Evolutionary conservation across 2,113 vertebrate species (phyloP), one percentile per base, ranked within the genome.

Genomic region (Ammospiza caudacuta): DNA sequence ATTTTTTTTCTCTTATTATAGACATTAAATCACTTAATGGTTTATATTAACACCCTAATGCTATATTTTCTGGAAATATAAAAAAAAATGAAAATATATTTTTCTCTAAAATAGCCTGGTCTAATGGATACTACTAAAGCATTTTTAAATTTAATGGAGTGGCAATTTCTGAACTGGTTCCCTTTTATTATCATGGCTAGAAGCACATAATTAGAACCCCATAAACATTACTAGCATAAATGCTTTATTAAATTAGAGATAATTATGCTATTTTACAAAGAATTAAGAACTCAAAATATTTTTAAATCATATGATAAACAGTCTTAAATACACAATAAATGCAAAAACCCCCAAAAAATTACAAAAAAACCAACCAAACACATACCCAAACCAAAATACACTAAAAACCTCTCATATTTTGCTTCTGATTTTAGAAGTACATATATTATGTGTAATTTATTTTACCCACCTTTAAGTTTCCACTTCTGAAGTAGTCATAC

Each of bases 341-440:
- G 2, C 15, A 2, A 25, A 59, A 39, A 41, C 3, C 1, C 2
- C 8, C 8, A 4, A 15, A 79, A 29, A 19, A 5, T 7, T 3
- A 3, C 20, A 73, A 35, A 18, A 24, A 41, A 49, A 23, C 33
- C 12, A 16, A 21, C 1, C 22, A 9, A 31, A 58, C 33, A n/a
- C 57, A 52, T 3, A 1, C 6, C 8, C 15, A 29, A 43, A 12
- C 12, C 9, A 61, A 83, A 24, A 9, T 8, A 28, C 2, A 51
- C 7, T 54, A 39, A 8, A 19, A n/a, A 0, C 0, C 2, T 1
- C 1, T 80, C 1, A 6, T 43, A 3, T 47, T 76, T 88, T 73
- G 2, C 8, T 62, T 86, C 23, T 66, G 16, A 55, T 66, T 92
- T 94, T 61, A 68, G 9, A 89, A 28, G 3, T 33, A 70, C 20